Base-by-base conservation (phyloP, 2,797 vertebrate species). In the Microctenopoma stevenorrisi region DNA sequence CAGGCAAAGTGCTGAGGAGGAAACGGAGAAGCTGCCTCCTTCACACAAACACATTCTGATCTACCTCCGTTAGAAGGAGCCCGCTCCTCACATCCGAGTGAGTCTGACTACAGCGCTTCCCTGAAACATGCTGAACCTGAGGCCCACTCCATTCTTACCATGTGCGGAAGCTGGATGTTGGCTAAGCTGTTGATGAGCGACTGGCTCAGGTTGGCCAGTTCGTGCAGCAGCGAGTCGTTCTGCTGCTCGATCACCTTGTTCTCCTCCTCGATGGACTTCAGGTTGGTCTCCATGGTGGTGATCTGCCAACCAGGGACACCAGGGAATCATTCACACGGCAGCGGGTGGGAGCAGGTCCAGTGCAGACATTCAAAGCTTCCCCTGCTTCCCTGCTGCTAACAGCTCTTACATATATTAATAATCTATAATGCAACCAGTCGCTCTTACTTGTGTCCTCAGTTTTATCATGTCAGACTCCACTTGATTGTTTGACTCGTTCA, bases 391-490 rank as follows among this genome's bases (percentile, higher is more conserved):
- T 42, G 3, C 4, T 42, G 14, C 12, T 42, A 13, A 42, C 14
- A 13, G 11, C 4, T 42, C 4, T 4, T 42, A 42, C 40, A 14
- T 2, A 14, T 14, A 14, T 42, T 4, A 42, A 5, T 22, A 22
- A 22, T 22, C 22, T 22, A 22, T 37, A 13, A 8, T 25, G 7
- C 3, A 18, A 9, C 26, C 22, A 40, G 55, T 52, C 46, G 46
- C 1, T 72, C 92, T 88, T 94, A 99, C 98, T 94, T 99, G 97
- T 87, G 97, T 99, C 91, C 97, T 94, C 87, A 99, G 96, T 85
- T 98, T 99, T 63, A 99, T 97, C 97, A 99, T 99, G 84, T 99
- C 98, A 6, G 97, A 97, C 88, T 99, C 97, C 94, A 97, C 97
- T 93, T 97, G 96, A 82, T 94, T 97, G 94, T 99, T 99, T 63